phyloP scores from a whole-genome alignment of 1,140 invertebrate genomes.

The Solen grandis region DNA sequence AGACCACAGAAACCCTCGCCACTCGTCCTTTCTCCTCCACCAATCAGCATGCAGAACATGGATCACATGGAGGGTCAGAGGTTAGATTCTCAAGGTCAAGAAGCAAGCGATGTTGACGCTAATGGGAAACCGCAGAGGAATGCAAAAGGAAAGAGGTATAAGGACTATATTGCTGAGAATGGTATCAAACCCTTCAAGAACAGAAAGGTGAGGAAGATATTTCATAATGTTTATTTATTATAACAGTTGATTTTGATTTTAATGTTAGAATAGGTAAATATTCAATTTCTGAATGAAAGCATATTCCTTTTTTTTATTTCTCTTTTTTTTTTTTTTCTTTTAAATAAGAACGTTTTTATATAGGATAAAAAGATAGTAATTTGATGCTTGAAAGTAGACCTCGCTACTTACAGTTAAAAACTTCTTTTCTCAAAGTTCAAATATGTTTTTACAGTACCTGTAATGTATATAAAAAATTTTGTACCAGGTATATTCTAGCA shows the following conservation, averaged over 20 bases:
- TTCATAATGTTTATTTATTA: neutral
- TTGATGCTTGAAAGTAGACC: too few species aligned
- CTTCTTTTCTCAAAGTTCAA: too few species aligned
- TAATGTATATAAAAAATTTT: too few species aligned
- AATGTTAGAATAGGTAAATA: too few species aligned
- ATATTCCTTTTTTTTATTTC: too few species aligned
- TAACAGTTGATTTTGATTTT: neutral
- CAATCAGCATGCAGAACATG: conserved; percentile 8
- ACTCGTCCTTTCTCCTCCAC: conserved; percentile 51
- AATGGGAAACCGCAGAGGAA: conserved; percentile 65
- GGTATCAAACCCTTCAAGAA: conserved; percentile 62
- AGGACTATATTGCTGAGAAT: conserved; percentile 63
- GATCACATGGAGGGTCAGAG: conserved; percentile 28
- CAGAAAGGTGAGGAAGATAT: conserved; percentile 58
- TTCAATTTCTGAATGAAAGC: too few species aligned
- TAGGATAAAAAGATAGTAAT: too few species aligned
- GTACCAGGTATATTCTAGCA: conserved; percentile 37
- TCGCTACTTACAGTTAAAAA: too few species aligned
- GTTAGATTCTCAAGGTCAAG: conserved; percentile 32
- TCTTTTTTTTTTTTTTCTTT: too few species aligned
- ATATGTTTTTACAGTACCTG: too few species aligned
- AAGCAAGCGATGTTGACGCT: conserved; percentile 45
- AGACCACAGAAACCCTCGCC: conserved; percentile 59
- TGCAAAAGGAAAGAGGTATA: conserved; percentile 70
- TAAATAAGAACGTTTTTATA: too few species aligned